These are phyloP conservation scores for Microtus agrestis DNA, from an alignment of 2,797 vertebrate species.

Conservation along the genomic window DNA sequence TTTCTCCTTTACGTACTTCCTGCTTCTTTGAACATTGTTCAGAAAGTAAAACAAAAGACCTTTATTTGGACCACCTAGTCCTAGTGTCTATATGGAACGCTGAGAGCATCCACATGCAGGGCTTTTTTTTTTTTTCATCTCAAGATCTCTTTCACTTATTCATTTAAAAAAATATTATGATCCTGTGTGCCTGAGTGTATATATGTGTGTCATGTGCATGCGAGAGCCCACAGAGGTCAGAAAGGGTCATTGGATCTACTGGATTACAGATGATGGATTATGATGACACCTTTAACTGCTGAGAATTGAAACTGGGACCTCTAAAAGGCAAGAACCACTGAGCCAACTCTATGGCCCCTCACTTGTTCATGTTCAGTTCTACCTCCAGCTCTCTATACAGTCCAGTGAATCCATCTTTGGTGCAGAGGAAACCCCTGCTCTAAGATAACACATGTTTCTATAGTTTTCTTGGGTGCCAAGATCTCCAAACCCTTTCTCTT, in stretches of 20 bases:
- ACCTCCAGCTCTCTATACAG: not conserved
- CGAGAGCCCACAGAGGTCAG: not conserved
- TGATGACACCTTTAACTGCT: not conserved
- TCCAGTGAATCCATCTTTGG: not conserved
- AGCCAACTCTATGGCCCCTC: not conserved
- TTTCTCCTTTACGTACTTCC: not conserved
- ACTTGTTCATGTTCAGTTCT: not conserved
- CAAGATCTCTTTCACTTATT: not conserved
- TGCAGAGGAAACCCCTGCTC: not conserved
- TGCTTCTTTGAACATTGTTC: not conserved
- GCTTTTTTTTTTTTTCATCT: not conserved
- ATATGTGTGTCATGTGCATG: not conserved
- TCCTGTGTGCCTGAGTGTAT: not conserved
- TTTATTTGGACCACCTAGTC: not conserved
- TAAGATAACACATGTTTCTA: not conserved
- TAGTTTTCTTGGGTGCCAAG: not conserved
- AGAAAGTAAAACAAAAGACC: not conserved
- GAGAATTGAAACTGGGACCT: not conserved
- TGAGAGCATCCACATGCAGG: not conserved
- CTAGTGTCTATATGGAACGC: not conserved
- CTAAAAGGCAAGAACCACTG: not conserved
- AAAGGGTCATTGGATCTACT: not conserved
- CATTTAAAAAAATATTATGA: not conserved
- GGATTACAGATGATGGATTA: not conserved
- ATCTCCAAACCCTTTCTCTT: constrained; percentile 28